phyloP scores from a whole-genome alignment of 2,113 vertebrate species.

The Apaloderma vittatum region DNA sequence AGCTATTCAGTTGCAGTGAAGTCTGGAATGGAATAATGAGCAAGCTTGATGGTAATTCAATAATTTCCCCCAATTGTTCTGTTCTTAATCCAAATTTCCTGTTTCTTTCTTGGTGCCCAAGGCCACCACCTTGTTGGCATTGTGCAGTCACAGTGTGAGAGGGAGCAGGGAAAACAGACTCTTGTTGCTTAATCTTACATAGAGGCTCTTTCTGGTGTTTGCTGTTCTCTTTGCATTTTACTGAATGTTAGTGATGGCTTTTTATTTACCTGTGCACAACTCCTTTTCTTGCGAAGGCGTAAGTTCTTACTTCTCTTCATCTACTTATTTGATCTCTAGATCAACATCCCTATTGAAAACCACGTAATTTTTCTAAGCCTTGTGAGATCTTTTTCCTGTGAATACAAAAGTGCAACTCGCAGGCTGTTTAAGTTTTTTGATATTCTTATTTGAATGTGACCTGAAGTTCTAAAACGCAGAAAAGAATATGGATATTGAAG shows the following conservation, averaged over 20 bases:
- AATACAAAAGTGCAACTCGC: not conserved
- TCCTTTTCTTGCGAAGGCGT: not conserved
- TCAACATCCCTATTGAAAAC: not conserved
- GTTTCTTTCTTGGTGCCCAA: conserved; percentile 51
- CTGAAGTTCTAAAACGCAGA: not conserved
- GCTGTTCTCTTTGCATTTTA: not conserved
- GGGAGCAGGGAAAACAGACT: not conserved
- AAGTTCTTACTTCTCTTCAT: not conserved
- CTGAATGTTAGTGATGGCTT: not conserved
- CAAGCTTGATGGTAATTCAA: conserved; percentile 64
- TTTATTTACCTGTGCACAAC: not conserved
- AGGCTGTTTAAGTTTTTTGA: not conserved
- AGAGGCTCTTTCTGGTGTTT: not conserved
- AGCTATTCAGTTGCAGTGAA: conserved; percentile 38
- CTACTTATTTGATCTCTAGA: not conserved
- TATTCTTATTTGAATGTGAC: not conserved
- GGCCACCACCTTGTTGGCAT: conserved; percentile 7
- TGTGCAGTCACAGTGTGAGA: not conserved
- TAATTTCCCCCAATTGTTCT: conserved; percentile 56
- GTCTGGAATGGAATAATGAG: conserved; percentile 46
- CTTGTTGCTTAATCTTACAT: not conserved
- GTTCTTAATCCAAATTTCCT: conserved; percentile 61
- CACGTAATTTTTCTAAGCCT: not conserved
- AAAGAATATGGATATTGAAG: not conserved
- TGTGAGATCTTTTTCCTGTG: not conserved